phyloP scores from a whole-genome alignment of 2,888 invertebrate genomes.

The Oscheius sp. region DNA sequence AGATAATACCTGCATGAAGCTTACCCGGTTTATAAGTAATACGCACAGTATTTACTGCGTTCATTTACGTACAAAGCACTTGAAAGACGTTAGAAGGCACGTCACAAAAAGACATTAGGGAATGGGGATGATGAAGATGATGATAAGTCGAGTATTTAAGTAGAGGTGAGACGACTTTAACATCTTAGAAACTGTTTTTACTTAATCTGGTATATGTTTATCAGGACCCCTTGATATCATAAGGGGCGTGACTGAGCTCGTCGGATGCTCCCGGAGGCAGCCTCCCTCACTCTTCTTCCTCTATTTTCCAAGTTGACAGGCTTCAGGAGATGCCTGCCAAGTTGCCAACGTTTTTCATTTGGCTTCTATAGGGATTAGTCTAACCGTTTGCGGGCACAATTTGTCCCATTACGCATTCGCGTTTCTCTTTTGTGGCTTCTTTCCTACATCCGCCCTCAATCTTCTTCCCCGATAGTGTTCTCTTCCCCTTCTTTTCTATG shows the following conservation, averaged over 20 bases:
- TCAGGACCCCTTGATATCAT: constrained; percentile 19
- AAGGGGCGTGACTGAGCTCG: constrained; percentile 20
- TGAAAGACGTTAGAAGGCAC: no score
- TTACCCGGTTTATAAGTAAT: no score
- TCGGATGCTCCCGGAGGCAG: background rate
- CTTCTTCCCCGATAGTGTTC: background rate
- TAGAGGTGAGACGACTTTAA: no score
- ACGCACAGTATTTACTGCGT: no score
- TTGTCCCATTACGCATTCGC: no score
- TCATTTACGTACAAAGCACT: no score
- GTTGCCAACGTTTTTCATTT: background rate
- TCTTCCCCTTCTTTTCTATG: background rate
- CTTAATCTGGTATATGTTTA: constrained; percentile 16
- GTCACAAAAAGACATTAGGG: no score
- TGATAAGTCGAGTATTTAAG: no score
- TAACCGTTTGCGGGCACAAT: no score
- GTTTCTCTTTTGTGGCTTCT: no score
- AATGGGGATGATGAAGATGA: no score
- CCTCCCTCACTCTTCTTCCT: constrained; percentile 12
- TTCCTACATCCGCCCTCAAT: background rate
- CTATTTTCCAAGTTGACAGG: constrained; percentile 5
- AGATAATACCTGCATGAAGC: background rate
- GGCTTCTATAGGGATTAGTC: background rate
- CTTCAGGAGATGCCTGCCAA: background rate
- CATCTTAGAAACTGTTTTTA: background rate